Percentiles rank a stretch among this genome's conserved stretches.
Conservation (phyloP, 2,797 vertebrate genomes). For the Gambelia wislizenii region DNA sequence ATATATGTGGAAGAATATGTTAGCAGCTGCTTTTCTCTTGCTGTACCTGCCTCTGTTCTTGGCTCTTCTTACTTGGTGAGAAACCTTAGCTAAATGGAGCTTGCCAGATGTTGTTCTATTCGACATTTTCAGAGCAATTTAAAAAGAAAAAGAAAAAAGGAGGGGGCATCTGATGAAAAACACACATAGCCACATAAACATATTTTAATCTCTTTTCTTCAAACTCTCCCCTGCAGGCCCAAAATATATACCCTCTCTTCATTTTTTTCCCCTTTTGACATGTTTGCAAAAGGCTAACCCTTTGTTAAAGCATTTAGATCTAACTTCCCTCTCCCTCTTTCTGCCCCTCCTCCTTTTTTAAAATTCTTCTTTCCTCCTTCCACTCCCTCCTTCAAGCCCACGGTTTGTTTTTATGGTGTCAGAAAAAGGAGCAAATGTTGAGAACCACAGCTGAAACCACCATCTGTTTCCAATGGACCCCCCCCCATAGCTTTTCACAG, state of each 20-base stretch:
- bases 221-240: not conserved
- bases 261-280: no score
- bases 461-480: conserved; percentile 88
- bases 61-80: not conserved
- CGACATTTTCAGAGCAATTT: not conserved
- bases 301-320: no score
- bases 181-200: no score
- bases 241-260: not conserved
- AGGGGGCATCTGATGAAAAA: not conserved
- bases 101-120: conserved; percentile 8
- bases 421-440: conserved; percentile 78
- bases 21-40: not conserved
- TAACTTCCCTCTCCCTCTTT: not conserved
- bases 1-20: not conserved
- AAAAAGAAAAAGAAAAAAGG: no score
- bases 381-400: not conserved
- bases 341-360: no score
- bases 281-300: not conserved
- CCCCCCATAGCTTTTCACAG: conserved; percentile 82
- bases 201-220: not conserved
- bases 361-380: no score
- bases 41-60: not conserved
- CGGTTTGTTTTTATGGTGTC: conserved; percentile 80
- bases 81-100: not conserved
- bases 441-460: conserved; percentile 82